Evolutionary conservation across 2,888 invertebrate species (phyloP).

Genomic region (Drosophila kanekoi): DNA sequence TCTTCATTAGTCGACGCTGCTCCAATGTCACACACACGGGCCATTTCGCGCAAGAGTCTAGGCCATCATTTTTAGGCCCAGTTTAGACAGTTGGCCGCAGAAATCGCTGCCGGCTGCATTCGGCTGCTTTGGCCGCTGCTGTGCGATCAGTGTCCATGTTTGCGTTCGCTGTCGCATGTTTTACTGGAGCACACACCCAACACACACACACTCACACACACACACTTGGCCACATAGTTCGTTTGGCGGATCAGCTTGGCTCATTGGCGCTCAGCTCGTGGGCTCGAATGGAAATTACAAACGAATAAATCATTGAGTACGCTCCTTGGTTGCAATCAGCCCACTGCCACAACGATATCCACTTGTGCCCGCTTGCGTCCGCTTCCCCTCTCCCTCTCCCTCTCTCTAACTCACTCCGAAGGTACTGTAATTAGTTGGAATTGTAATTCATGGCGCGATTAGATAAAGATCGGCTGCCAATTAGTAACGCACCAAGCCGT

Average conservation of each 20-base stretch:
- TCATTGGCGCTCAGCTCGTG: slow-evolving; percentile 74
- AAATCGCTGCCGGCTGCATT: slow-evolving; percentile 54
- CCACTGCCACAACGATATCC: slow-evolving; percentile 36
- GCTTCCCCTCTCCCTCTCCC: background rate
- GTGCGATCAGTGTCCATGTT: slow-evolving; percentile 71
- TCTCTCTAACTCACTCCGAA: slow-evolving; percentile 8
- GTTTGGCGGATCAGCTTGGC: slow-evolving; percentile 41
- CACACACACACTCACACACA: slow-evolving; percentile 22
- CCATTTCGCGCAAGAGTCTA: slow-evolving; percentile 25
- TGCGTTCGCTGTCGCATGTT: slow-evolving; percentile 79
- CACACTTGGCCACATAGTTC: slow-evolving; percentile 6
- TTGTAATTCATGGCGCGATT: slow-evolving; percentile 82
- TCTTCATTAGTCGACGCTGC: slow-evolving; percentile 78
- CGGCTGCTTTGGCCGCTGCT: slow-evolving; percentile 33
- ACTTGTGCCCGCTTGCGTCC: slow-evolving; percentile 11
- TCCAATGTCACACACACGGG: slow-evolving; percentile 61
- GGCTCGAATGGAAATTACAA: slow-evolving; percentile 77
- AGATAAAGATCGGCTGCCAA: slow-evolving; percentile 80
- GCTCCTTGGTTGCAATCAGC: slow-evolving; percentile 32
- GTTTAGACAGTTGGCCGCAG: slow-evolving; percentile 63
- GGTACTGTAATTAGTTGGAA: slow-evolving; percentile 76
- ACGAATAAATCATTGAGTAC: slow-evolving; percentile 73
- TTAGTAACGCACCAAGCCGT: slow-evolving; percentile 75
- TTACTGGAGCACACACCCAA: slow-evolving; percentile 49
- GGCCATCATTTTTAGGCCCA: slow-evolving; percentile 74